Conservation (phyloP, 2,888 invertebrate genomes). For the Glaucopsyche alexis region DNA sequence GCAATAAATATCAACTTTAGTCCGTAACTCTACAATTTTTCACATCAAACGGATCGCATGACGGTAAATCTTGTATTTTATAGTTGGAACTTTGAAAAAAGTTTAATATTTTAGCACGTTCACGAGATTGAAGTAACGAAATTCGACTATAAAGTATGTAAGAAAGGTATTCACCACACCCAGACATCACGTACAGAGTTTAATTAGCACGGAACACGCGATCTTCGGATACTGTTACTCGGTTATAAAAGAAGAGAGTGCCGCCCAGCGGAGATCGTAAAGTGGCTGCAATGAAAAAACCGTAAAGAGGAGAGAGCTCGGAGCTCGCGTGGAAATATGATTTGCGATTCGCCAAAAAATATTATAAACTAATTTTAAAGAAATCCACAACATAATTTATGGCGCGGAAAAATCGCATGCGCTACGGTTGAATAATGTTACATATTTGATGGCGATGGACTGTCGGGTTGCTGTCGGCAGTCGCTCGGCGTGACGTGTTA, state of each 20-base stretch:
- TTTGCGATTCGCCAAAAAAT: slow-evolving; percentile 49
- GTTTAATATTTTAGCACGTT: slow-evolving; percentile 27
- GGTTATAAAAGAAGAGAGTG: slow-evolving; percentile 57
- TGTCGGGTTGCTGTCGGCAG: neutral
- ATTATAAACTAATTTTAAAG: slow-evolving; percentile 23
- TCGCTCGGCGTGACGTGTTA: neutral
- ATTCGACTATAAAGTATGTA: slow-evolving; percentile 46
- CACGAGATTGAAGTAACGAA: slow-evolving; percentile 34
- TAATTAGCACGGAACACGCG: slow-evolving; percentile 74
- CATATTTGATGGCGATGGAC: slow-evolving; percentile 14
- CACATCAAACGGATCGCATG: neutral
- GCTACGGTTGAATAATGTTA: slow-evolving; percentile 16
- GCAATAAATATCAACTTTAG: slow-evolving; percentile 1
- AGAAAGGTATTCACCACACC: slow-evolving; percentile 55
- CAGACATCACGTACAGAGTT: slow-evolving; percentile 67
- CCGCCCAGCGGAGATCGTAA: slow-evolving; percentile 67
- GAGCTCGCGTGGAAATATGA: slow-evolving; percentile 62
- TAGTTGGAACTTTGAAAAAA: slow-evolving; percentile 29
- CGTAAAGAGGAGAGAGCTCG: slow-evolving; percentile 62
- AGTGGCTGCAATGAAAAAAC: slow-evolving; percentile 71
- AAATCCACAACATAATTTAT: slow-evolving; percentile 19
- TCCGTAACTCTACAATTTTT: neutral
- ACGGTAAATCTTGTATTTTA: slow-evolving; percentile 25
- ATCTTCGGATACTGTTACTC: slow-evolving; percentile 63
- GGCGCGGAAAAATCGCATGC: slow-evolving; percentile 14